A percentile compares a stretch with the other conserved stretches of the same genome.
Evolutionary conservation across 2,888 invertebrate species (phyloP).

Genomic region (Protodeltote pygarga): DNA sequence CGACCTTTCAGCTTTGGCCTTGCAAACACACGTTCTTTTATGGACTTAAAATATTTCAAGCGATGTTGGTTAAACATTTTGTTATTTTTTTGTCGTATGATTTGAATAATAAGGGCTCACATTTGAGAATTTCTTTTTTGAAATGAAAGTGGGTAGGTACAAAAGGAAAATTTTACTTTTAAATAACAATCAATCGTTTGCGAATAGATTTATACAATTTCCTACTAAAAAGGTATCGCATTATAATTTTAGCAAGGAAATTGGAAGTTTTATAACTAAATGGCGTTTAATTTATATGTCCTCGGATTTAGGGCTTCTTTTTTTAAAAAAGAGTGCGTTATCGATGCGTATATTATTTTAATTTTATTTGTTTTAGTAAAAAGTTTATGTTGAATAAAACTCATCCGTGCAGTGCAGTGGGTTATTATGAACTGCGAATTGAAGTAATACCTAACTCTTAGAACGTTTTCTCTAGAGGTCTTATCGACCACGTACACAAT

Average conservation of each 20-base stretch:
- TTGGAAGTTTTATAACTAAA: constrained; percentile 4
- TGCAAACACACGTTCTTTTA: constrained; percentile 15
- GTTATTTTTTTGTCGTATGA: neutral
- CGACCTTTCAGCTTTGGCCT: constrained; percentile 33
- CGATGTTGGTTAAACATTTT: neutral
- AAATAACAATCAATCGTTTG: constrained; percentile 18
- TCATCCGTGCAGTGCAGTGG: no score
- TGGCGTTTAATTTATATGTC: no score
- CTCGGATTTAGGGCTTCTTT: no score
- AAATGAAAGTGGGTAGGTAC: constrained; percentile 2
- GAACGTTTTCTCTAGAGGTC: no score
- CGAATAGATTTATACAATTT: neutral
- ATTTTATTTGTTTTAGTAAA: no score
- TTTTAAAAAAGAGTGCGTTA: no score
- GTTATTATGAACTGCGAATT: no score
- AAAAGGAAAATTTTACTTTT: constrained; percentile 11
- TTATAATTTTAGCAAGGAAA: no score
- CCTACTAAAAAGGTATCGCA: neutral
- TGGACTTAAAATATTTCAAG: neutral
- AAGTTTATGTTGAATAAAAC: no score
- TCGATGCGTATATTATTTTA: no score
- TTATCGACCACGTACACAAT: no score
- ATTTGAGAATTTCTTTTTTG: constrained; percentile 5
- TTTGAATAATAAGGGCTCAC: neutral
- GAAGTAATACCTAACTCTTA: no score